These are phyloP conservation scores for Nansenia antarctica DNA, from an alignment of 2,113 vertebrate genomes.

Conservation along the genomic window DNA sequence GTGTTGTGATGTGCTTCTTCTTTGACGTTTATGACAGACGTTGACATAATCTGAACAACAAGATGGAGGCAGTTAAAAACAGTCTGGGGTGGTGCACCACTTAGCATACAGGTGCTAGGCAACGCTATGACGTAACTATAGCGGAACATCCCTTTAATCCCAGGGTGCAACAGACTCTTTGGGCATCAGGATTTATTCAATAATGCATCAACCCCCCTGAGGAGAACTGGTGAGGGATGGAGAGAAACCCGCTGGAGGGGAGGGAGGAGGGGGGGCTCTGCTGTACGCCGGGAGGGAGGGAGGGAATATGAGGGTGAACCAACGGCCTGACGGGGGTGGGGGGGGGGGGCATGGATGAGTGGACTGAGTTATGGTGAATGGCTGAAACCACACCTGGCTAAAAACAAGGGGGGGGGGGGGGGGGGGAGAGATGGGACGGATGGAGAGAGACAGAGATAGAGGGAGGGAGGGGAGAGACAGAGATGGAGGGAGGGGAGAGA, in stretches of 20 bases:
- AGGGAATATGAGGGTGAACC: conserved; percentile 39
- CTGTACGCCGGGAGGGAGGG: too few species aligned
- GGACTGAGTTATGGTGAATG: conserved; percentile 22
- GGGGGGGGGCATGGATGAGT: conserved; percentile 23
- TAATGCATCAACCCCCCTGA: conserved; percentile 72
- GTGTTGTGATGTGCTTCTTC: too few species aligned
- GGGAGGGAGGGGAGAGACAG: too few species aligned
- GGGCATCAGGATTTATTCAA: conserved; percentile 66
- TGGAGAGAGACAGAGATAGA: too few species aligned
- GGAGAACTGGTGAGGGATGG: conserved; percentile 71
- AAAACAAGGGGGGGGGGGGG: background rate
- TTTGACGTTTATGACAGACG: too few species aligned
- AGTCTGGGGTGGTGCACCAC: too few species aligned
- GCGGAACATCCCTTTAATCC: conserved; percentile 22
- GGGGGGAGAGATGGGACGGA: background rate
- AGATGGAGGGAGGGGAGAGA: too few species aligned
- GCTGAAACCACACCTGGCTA: background rate
- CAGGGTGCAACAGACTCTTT: conserved; percentile 55
- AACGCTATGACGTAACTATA: too few species aligned
- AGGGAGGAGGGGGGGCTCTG: too few species aligned
- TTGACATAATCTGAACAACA: conserved; percentile 11
- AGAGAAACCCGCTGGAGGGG: conserved; percentile 61
- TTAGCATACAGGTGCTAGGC: too few species aligned
- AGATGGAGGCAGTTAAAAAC: conserved; percentile 51
- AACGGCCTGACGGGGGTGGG: conserved; percentile 31